A percentile compares a stretch with the other conserved stretches of the same genome.
Conservation (phyloP, 2,797 vertebrate species). For the Nyctalus aviator region DNA sequence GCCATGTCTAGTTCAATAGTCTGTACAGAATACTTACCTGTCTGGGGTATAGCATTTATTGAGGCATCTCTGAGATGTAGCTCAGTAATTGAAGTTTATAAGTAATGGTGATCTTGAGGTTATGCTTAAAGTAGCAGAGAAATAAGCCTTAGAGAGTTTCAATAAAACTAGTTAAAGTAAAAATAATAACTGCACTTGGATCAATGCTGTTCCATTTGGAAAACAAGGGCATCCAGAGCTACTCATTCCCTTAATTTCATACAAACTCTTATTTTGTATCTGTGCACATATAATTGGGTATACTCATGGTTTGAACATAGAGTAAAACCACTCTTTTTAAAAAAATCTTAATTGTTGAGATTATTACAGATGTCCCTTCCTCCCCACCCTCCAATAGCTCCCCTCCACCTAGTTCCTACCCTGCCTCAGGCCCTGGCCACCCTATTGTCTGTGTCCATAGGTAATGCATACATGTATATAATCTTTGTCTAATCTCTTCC, state of each 20-base stretch:
- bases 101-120: neutral
- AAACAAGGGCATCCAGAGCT: neutral
- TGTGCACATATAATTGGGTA: neutral
- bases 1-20: neutral
- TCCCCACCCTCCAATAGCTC: too few species aligned
- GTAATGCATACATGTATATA: too few species aligned
- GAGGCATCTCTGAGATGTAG: conserved; percentile 9
- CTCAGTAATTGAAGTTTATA: neutral
- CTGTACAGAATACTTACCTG: neutral
- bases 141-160: neutral
- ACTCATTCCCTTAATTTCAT: neutral
- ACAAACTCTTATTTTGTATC: neutral
- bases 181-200: neutral
- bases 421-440: too few species aligned
- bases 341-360: too few species aligned
- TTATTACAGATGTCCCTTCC: too few species aligned
- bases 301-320: neutral
- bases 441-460: too few species aligned
- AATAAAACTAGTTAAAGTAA: neutral
- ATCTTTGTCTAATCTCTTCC: too few species aligned
- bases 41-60: neutral
- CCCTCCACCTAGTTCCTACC: too few species aligned
- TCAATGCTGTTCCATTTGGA: neutral
- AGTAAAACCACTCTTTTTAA: too few species aligned
- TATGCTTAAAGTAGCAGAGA: neutral